These are phyloP conservation scores for Cantharis lateralis DNA, from an alignment of 2,888 invertebrate species.

Conservation along the genomic window DNA sequence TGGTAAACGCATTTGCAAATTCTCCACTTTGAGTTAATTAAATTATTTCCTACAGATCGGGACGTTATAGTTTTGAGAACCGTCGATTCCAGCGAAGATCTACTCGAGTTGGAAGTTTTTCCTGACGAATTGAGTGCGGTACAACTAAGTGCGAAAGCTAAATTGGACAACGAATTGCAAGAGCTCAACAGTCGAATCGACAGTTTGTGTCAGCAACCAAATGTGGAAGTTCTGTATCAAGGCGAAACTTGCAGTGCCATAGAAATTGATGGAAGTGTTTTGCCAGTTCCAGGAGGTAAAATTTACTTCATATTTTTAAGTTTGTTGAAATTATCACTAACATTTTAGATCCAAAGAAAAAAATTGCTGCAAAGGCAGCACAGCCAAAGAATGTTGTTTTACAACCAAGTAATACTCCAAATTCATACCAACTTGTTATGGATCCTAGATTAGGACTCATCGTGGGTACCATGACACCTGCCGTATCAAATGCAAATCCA, in stretches of 20 bases:
- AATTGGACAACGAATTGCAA: conserved; percentile 69
- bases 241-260: conserved; percentile 70
- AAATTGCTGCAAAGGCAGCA: conserved; percentile 6
- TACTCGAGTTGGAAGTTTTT: conserved; percentile 71
- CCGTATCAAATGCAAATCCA: conserved; percentile 11
- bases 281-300: background rate
- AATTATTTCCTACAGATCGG: conserved; percentile 42
- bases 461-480: conserved; percentile 52
- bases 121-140: conserved; percentile 71
- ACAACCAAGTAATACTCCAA: conserved; percentile 26
- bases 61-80: conserved; percentile 51
- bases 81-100: conserved; percentile 43
- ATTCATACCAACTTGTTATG: conserved; percentile 57
- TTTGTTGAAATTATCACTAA: background rate
- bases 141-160: conserved; percentile 66
- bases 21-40: background rate
- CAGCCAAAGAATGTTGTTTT: conserved; percentile 33
- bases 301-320: background rate
- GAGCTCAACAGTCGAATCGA: conserved; percentile 67
- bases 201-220: conserved; percentile 62
- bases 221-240: conserved; percentile 68
- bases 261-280: conserved; percentile 54
- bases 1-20: conserved; percentile 35
- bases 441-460: conserved; percentile 58
- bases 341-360: conserved; percentile 15